Base-by-base conservation (phyloP, 1,140 invertebrate genomes). In the Lithobius niger region DNA sequence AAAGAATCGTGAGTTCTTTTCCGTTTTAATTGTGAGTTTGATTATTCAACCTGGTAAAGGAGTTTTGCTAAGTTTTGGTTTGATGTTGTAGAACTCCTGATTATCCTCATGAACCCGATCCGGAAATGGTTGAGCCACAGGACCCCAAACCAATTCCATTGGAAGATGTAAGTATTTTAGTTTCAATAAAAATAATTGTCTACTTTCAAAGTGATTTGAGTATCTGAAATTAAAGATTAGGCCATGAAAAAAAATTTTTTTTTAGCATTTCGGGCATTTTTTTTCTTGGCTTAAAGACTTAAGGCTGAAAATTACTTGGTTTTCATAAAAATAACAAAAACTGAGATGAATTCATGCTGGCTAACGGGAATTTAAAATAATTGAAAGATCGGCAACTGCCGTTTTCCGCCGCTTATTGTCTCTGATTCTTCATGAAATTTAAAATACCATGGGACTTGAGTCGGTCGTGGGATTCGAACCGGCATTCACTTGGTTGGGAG, bases 101-200 rank as follows among this genome's bases (percentile, higher is more conserved):
- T 65, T 82, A 82, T 45, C 76, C 89, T 0, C 76, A 79, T 27
- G 91, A 95, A 71, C 86, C 91, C 1, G 88, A 94, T 60, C 68
- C 81, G 52, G 89, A 94, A 71, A 80, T 83, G 61, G 80, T 82
- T 59, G 66, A 76, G 10, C 78, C 80, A 48, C 76, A 77, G 1
- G 86, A 91, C 64, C 83, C 87, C 1, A 81, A 82, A 59, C 72
- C 79, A 4, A 94, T 96, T 71, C 90, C 91, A 3, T 70, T 93
- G 49, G 87, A 93, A 59, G 90, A 94, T 74, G 76, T 88, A 50
- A 48, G 52, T 40, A 45, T 52, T 24, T 43, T 47, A 47, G 22
- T 18, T 18, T 18, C 22, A 47, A 47, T 10, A 47, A 47, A 47
- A 10, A 47, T 36, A 36, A 36, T 10, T n/a, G 6, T 36, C n/a